Percentiles rank a stretch among this genome's conserved stretches.
Conservation (phyloP, 2,113 vertebrate genomes). For the Chauna torquata region DNA sequence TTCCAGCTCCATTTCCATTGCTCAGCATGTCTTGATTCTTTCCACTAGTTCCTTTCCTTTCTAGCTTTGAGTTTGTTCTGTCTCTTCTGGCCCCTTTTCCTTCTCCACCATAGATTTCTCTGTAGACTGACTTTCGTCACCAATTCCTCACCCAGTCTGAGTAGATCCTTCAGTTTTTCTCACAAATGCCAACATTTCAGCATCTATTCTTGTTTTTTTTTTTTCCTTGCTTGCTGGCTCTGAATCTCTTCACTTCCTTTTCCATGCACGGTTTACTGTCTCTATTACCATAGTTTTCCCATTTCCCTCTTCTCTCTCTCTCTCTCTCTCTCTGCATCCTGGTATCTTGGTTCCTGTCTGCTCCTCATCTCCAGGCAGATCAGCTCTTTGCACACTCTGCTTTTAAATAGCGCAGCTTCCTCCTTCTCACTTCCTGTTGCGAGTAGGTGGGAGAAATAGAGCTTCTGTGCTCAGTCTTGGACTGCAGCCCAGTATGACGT, state of each 20-base stretch:
- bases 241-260: background rate
- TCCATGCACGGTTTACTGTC: background rate
- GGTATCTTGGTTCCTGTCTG: conserved; percentile 15
- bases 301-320: background rate
- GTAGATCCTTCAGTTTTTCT: background rate
- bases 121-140: background rate
- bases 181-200: background rate
- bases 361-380: conserved; percentile 43
- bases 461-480: background rate
- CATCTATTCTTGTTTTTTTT: background rate
- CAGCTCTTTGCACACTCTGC: conserved; percentile 46
- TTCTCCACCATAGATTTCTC: background rate
- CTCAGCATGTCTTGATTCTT: background rate
- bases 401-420: conserved; percentile 62
- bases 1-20: background rate
- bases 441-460: conserved; percentile 52
- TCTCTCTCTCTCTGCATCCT: background rate
- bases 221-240: background rate
- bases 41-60: background rate
- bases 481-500: conserved; percentile 33
- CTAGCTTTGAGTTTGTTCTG: background rate
- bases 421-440: conserved; percentile 64
- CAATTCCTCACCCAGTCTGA: background rate
- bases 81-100: background rate
- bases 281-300: background rate